phyloP scores from a whole-genome alignment of 1,140 invertebrate species.

The Steinernema feltiae region DNA sequence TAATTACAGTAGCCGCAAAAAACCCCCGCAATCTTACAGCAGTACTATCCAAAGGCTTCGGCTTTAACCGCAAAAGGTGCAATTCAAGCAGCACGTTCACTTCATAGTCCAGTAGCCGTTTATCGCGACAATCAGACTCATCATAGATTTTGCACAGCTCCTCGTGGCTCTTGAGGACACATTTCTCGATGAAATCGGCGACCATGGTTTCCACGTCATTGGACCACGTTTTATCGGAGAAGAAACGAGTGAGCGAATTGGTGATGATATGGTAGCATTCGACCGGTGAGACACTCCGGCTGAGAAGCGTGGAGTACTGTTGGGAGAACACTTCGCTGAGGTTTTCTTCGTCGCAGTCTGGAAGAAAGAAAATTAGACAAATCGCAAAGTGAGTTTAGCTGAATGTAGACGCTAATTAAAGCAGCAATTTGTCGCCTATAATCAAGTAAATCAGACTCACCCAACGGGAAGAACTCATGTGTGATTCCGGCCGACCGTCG shows the following conservation, averaged over 20 bases:
- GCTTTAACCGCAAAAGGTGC: background rate
- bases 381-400: background rate
- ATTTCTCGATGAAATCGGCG: background rate
- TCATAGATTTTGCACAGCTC: background rate
- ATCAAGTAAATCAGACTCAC: background rate
- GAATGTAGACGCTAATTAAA: background rate
- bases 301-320: background rate
- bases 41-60: background rate
- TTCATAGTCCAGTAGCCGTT: background rate
- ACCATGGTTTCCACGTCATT: background rate
- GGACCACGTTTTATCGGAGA: background rate
- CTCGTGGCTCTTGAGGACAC: background rate
- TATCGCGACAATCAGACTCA: background rate
- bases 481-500: background rate
- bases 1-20: background rate
- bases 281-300: background rate
- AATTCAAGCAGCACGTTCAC: background rate
- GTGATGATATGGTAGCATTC: slow-evolving; percentile 5
- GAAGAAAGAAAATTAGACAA: background rate
- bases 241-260: background rate
- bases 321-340: background rate
- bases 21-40: background rate
- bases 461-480: background rate
- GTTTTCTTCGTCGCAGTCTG: background rate
- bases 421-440: background rate